These are phyloP conservation scores for Stictocephala bisonia DNA, from an alignment of 2,888 invertebrate species.

Conservation along the genomic window DNA sequence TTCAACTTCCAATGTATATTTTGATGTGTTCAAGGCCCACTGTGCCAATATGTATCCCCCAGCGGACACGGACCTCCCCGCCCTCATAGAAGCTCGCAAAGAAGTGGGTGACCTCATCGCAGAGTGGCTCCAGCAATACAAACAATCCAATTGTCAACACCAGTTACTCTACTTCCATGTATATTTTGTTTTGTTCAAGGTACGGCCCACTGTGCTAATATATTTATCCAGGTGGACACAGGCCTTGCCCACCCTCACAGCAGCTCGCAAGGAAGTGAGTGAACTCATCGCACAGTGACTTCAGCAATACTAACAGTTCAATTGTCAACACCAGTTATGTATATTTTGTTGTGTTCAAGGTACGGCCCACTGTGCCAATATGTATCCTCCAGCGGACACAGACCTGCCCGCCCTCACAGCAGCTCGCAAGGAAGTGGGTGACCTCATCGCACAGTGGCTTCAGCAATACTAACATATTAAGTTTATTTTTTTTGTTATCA, in stretches of 20 bases:
- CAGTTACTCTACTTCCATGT: not conserved
- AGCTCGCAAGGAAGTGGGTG: slow-evolving; percentile 75
- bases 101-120: slow-evolving; percentile 71
- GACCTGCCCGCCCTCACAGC: slow-evolving; percentile 76
- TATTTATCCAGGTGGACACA: slow-evolving; percentile 79
- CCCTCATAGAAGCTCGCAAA: slow-evolving; percentile 75
- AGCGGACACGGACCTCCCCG: slow-evolving; percentile 73
- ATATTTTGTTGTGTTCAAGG: slow-evolving; percentile 67
- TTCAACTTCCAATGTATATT: too few relatives aligned
- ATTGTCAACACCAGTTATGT: not conserved
- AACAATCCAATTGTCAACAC: too few relatives aligned
- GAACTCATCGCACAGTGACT: slow-evolving; percentile 72
- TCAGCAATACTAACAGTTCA: not conserved
- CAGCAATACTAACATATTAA: not conserved
- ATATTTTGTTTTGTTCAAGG: slow-evolving; percentile 67
- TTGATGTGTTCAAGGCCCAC: too few relatives aligned
- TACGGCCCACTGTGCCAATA: slow-evolving; percentile 95
- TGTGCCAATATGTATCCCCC: slow-evolving; percentile 94
- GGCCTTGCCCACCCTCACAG: slow-evolving; percentile 76
- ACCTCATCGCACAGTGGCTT: slow-evolving; percentile 72
- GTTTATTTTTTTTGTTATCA: too few relatives aligned
- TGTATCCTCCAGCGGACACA: slow-evolving; percentile 80
- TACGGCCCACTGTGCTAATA: slow-evolving; percentile 95
- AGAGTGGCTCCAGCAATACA: slow-evolving; percentile 67
- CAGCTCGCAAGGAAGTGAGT: slow-evolving; percentile 75